phyloP scores from a whole-genome alignment of 2,888 invertebrate genomes.

The Spialia ferax region DNA sequence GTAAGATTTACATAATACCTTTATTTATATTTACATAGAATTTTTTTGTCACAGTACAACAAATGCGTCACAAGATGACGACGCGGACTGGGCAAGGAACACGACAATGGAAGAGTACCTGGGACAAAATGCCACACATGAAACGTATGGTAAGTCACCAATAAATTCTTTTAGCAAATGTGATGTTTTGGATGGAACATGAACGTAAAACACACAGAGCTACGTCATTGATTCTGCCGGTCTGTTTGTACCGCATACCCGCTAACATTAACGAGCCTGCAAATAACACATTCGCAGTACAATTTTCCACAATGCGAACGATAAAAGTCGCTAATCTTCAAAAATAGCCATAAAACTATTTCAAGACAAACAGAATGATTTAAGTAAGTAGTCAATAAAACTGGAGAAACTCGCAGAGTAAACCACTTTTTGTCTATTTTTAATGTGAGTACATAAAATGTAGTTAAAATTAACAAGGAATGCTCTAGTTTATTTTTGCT shows the following conservation, averaged over 20 bases:
- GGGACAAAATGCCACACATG: slow-evolving; percentile 64
- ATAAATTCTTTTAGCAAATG: slow-evolving; percentile 19
- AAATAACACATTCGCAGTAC: slow-evolving; percentile 14
- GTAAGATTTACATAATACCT: too few relatives aligned
- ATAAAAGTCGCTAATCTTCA: background rate
- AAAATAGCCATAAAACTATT: slow-evolving; percentile 17
- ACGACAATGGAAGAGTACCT: slow-evolving; percentile 66
- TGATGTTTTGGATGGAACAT: slow-evolving; percentile 12
- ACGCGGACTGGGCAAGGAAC: slow-evolving; percentile 75
- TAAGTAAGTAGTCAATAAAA: slow-evolving; percentile 5
- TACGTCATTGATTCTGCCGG: slow-evolving; percentile 12
- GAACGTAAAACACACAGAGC: slow-evolving; percentile 2
- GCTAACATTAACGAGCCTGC: slow-evolving; percentile 7
- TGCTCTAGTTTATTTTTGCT: slow-evolving; percentile 5
- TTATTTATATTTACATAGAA: too few relatives aligned
- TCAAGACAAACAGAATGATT: slow-evolving; percentile 12
- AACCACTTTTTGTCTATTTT: slow-evolving; percentile 16
- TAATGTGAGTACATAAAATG: background rate
- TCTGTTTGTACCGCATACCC: slow-evolving; percentile 7
- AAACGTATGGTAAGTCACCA: slow-evolving; percentile 64
- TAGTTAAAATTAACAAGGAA: background rate
- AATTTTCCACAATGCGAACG: slow-evolving; percentile 4
- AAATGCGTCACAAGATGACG: slow-evolving; percentile 74
- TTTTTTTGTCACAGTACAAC: slow-evolving; percentile 70
- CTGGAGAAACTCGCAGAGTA: background rate